These are phyloP conservation scores for Centruroides vittatus DNA, from an alignment of 1,140 invertebrate genomes.

Conservation along the genomic window DNA sequence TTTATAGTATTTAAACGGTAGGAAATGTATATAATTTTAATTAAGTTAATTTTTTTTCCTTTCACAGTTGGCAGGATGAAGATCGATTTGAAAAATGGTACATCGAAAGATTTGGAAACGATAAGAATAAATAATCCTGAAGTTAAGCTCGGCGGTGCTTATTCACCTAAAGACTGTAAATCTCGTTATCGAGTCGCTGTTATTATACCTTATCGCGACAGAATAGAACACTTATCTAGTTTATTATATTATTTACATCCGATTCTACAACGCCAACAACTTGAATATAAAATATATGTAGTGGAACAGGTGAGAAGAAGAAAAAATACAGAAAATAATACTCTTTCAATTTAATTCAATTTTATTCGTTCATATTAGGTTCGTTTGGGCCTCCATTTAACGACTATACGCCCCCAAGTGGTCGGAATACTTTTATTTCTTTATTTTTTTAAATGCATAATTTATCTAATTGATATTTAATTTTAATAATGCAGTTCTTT, in stretches of 20 bases:
- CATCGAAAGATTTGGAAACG: background rate
- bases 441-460: too few species aligned
- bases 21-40: background rate
- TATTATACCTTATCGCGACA: constrained; percentile 34
- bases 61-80: background rate
- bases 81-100: background rate
- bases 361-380: too few species aligned
- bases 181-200: constrained; percentile 25
- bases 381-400: too few species aligned
- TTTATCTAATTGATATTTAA: too few species aligned
- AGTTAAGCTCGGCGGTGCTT: constrained; percentile 3
- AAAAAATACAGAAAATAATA: background rate
- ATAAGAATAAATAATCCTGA: background rate
- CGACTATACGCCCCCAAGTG: too few species aligned
- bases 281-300: constrained; percentile 35
- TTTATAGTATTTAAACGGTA: background rate
- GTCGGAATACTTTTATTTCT: too few species aligned
- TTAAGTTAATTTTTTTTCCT: background rate
- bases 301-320: constrained; percentile 29
- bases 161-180: constrained; percentile 5
- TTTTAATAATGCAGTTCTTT: too few species aligned
- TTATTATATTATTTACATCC: constrained; percentile 31
- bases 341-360: too few species aligned
- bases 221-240: constrained; percentile 29
- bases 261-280: constrained; percentile 32